Conservation (phyloP, 2,113 vertebrate genomes). For the Cyrtonyx montezumae region DNA sequence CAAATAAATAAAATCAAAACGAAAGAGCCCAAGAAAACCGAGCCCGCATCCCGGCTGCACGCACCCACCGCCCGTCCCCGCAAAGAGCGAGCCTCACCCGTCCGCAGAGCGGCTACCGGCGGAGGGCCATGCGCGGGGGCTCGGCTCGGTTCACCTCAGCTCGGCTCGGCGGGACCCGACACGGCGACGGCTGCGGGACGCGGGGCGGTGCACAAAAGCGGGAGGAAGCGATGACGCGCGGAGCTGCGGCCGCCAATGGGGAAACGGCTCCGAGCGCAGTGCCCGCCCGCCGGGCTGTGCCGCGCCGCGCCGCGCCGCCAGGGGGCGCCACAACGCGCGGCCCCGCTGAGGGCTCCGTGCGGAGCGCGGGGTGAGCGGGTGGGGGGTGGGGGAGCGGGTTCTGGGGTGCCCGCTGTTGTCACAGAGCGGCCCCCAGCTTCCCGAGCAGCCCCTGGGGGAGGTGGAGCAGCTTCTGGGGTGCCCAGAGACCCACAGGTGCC, state of each 20-base stretch:
- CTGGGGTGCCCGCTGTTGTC: neutral
- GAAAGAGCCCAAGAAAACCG: neutral
- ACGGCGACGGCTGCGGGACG: neutral
- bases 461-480: neutral
- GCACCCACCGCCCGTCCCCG: neutral
- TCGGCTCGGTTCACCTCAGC: neutral
- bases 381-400: neutral
- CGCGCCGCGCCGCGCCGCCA: neutral
- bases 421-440: neutral
- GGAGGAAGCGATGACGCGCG: conserved; percentile 65
- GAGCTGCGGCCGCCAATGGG: conserved; percentile 24
- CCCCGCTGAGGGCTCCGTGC: neutral
- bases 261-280: neutral
- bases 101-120: neutral
- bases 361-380: too few relatives aligned
- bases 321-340: neutral
- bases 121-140: neutral
- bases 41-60: neutral
- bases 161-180: neutral
- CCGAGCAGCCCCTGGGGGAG: neutral
- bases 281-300: neutral
- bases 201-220: conserved; percentile 49
- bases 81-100: neutral
- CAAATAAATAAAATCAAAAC: neutral
- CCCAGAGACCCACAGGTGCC: too few relatives aligned